These are phyloP conservation scores for Atethmia centrago DNA, from an alignment of 2,888 invertebrate species.

Conservation along the genomic window DNA sequence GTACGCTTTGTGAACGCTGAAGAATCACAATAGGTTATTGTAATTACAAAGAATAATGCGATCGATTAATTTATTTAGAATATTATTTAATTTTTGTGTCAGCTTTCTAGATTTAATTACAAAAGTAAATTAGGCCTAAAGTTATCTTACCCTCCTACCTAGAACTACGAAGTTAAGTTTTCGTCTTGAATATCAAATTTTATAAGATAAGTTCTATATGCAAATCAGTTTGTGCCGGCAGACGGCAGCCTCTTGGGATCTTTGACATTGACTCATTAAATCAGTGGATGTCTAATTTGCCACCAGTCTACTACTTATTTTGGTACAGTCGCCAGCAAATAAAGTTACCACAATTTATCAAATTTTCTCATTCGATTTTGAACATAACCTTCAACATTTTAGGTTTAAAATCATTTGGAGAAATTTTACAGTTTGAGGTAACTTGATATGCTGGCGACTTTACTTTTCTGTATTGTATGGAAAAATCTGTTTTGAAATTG, in stretches of 20 bases:
- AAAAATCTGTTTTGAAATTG: constrained; percentile 17
- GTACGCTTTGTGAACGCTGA: constrained; percentile 34
- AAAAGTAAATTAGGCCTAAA: neutral
- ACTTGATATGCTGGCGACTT: no score
- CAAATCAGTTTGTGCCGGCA: neutral
- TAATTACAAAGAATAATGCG: constrained; percentile 16
- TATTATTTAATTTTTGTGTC: neutral
- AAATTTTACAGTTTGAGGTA: no score
- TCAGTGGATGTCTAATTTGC: constrained; percentile 3
- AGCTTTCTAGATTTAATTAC: neutral
- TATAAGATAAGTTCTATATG: neutral
- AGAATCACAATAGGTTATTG: constrained; percentile 19
- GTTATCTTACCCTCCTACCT: neutral
- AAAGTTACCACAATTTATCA: no score
- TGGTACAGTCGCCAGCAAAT: no score
- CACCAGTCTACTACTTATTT: neutral
- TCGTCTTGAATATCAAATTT: neutral
- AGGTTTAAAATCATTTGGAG: no score
- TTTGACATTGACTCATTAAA: constrained; percentile 33
- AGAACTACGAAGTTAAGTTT: neutral
- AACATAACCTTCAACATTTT: no score
- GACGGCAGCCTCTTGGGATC: constrained; percentile 17
- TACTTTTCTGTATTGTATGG: neutral
- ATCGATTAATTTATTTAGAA: constrained; percentile 12
- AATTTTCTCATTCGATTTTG: no score